phyloP scores from a whole-genome alignment of 92 coral and sea anemone species.

The Heteractis magnifica region DNA sequence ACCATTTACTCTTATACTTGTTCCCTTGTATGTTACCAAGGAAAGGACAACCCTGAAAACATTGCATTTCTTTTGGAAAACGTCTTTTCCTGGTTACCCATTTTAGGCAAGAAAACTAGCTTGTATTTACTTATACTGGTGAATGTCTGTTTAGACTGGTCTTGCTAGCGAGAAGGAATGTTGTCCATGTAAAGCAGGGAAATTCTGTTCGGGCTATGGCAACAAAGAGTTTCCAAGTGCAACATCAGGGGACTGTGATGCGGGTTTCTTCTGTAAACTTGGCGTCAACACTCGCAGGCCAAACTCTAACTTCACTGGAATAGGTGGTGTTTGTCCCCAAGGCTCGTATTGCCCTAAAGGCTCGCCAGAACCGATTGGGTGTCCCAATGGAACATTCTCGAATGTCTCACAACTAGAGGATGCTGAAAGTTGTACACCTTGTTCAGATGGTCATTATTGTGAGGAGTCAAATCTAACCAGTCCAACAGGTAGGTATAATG shows the following conservation, averaged over 20 bases:
- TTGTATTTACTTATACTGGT: too few relatives aligned
- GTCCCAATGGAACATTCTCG: constrained; percentile 93
- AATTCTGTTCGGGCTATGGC: constrained; percentile 80
- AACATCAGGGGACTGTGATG: constrained; percentile 76
- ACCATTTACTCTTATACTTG: too few relatives aligned
- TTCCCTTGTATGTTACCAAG: too few relatives aligned
- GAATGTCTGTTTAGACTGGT: constrained; percentile 50
- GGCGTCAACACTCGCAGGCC: constrained; percentile 92
- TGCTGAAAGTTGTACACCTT: constrained; percentile 66
- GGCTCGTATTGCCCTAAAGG: constrained; percentile 87
- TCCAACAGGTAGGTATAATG: constrained; percentile 74
- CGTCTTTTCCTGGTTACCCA: not conserved
- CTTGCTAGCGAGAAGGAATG: constrained; percentile 72
- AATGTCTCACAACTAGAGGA: constrained; percentile 78
- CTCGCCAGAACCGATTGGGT: constrained; percentile 79
- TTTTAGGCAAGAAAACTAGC: too few relatives aligned
- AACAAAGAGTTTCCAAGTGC: constrained; percentile 60
- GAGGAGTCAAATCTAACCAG: constrained; percentile 80
- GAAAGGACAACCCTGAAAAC: too few relatives aligned
- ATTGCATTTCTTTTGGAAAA: not conserved
- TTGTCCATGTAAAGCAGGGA: constrained; percentile 70
- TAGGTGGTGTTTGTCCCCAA: constrained; percentile 90
- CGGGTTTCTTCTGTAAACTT: constrained; percentile 77
- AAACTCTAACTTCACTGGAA: constrained; percentile 77
- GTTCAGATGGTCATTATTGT: constrained; percentile 89